Conservation (phyloP, 2,797 vertebrate genomes). For the Micropoecilia bifurca region DNA sequence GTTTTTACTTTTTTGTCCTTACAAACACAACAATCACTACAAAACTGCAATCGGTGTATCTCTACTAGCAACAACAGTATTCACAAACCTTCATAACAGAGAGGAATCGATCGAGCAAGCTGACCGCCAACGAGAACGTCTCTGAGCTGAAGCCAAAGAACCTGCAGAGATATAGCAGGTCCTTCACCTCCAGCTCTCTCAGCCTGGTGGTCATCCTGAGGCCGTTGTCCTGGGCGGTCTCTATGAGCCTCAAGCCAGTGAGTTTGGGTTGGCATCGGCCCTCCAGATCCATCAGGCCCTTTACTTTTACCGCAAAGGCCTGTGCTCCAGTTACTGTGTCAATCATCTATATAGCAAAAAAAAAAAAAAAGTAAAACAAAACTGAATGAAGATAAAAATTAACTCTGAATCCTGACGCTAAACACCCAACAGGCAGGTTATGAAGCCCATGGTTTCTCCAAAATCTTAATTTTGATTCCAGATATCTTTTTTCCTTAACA, state of each 20-base stretch:
- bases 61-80: not conserved
- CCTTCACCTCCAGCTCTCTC: slow-evolving; percentile 93
- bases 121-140: slow-evolving; percentile 92
- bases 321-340: slow-evolving; percentile 80
- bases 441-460: not conserved
- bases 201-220: slow-evolving; percentile 91
- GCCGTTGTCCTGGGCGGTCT: slow-evolving; percentile 90
- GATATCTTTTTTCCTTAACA: not conserved
- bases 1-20: not conserved
- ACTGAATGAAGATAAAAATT: not conserved
- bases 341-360: slow-evolving; percentile 91
- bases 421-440: not conserved
- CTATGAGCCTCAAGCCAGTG: slow-evolving; percentile 89
- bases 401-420: not conserved
- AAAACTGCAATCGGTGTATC: not conserved
- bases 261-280: slow-evolving; percentile 89
- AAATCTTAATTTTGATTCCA: not conserved
- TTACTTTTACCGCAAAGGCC: slow-evolving; percentile 86
- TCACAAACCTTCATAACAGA: slow-evolving; percentile 92
- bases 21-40: not conserved
- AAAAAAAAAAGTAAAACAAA: not conserved
- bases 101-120: slow-evolving; percentile 92
- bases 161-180: slow-evolving; percentile 92
- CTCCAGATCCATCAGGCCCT: slow-evolving; percentile 87
- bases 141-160: slow-evolving; percentile 94